Conservation (phyloP, 2,888 invertebrate species). For the Xanthia togata region DNA sequence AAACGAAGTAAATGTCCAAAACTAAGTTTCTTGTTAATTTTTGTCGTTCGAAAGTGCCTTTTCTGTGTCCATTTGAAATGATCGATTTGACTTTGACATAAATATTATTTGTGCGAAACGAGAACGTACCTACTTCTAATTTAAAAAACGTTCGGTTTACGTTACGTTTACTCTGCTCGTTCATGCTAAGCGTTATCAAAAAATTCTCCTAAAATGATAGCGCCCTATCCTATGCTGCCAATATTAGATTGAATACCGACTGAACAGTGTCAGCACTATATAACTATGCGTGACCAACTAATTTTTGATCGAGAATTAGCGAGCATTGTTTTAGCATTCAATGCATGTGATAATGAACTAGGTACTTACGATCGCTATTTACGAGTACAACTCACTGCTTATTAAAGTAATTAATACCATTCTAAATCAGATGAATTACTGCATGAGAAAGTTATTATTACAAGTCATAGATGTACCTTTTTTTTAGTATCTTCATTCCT, state of each 20-base stretch:
- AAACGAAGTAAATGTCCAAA: no score
- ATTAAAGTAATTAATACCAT: not conserved
- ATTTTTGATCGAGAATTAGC: constrained; percentile 2
- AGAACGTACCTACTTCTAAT: no score
- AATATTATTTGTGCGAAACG: no score
- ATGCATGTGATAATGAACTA: not conserved
- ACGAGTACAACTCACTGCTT: not conserved
- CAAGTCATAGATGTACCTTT: not conserved
- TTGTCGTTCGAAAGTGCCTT: no score
- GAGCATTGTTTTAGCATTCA: not conserved
- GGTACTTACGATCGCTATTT: not conserved
- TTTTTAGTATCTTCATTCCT: no score
- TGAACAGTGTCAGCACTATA: no score
- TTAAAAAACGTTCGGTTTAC: no score
- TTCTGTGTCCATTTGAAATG: no score
- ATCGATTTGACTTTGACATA: no score
- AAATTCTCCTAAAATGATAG: not conserved
- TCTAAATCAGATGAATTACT: not conserved
- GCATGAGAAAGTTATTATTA: not conserved
- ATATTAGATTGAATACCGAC: not conserved
- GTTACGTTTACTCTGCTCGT: no score
- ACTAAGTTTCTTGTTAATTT: no score
- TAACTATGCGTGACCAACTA: not conserved
- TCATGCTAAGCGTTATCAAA: not conserved
- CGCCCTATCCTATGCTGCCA: not conserved